Percentiles rank a stretch among this genome's conserved stretches.
Evolutionary conservation across 2,113 vertebrate species (phyloP).

Genomic region (Lota lota): DNA sequence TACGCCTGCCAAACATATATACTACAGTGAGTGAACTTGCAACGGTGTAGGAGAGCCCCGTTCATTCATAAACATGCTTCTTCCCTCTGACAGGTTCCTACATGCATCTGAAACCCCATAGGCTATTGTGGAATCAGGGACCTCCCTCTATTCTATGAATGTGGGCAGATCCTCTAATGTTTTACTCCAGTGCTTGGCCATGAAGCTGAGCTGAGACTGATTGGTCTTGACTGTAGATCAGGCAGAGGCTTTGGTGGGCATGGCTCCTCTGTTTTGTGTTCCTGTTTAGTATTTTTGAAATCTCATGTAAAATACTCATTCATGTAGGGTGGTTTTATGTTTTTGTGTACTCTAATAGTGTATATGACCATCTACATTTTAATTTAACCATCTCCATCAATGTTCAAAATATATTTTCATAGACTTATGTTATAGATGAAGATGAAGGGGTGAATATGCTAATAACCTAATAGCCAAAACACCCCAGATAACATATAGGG

Average conservation of each 20-base stretch:
- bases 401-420: too few relatives aligned
- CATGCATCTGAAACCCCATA: conserved; percentile 75
- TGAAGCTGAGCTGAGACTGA: conserved; percentile 15
- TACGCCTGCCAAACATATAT: not conserved
- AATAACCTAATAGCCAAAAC: too few relatives aligned
- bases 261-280: not conserved
- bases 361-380: too few relatives aligned
- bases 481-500: too few relatives aligned
- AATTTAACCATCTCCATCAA: too few relatives aligned
- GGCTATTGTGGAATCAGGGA: conserved; percentile 74
- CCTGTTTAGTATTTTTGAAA: too few relatives aligned
- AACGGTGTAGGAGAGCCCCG: conserved; percentile 45
- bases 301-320: too few relatives aligned
- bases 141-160: conserved; percentile 74
- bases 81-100: conserved; percentile 72
- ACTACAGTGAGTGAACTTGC: not conserved
- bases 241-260: not conserved
- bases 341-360: too few relatives aligned
- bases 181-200: conserved; percentile 23
- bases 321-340: too few relatives aligned
- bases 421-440: too few relatives aligned
- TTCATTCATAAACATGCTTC: conserved; percentile 77
- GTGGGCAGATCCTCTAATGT: conserved; percentile 65
- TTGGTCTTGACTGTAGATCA: not conserved
- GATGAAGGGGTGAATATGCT: too few relatives aligned